A percentile compares a stretch with the other conserved stretches of the same genome.
These are phyloP conservation scores for Apodemus agrarius DNA, from an alignment of 2,797 vertebrate species.

Conservation along the genomic window DNA sequence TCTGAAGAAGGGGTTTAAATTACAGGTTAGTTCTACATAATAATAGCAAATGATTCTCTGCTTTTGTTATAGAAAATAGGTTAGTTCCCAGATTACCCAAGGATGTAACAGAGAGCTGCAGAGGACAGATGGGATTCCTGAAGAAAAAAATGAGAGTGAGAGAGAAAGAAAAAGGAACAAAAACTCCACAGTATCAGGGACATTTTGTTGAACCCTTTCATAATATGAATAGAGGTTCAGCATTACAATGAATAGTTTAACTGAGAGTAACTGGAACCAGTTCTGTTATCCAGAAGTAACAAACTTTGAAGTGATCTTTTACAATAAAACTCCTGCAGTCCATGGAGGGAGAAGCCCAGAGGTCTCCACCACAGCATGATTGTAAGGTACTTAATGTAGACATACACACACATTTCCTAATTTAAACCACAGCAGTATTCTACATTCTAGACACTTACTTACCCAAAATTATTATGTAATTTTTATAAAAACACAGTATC, in stretches of 20 bases:
- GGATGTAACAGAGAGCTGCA: slow-evolving; percentile 86
- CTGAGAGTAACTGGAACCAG: slow-evolving; percentile 83
- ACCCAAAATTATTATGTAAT: background rate
- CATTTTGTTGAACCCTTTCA: slow-evolving; percentile 83
- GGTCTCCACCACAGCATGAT: background rate
- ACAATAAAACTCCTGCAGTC: slow-evolving; percentile 10
- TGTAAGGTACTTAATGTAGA: background rate
- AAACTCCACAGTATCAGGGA: slow-evolving; percentile 80
- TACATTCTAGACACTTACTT: background rate
- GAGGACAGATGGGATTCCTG: slow-evolving; percentile 88
- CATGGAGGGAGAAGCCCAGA: background rate
- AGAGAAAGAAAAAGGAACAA: slow-evolving; percentile 66
- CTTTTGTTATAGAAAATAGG: slow-evolving; percentile 85
- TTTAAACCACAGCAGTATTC: background rate
- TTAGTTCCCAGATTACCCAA: slow-evolving; percentile 81
- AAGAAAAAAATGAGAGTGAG: background rate
- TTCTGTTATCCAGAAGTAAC: slow-evolving; percentile 66
- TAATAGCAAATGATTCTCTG: slow-evolving; percentile 83
- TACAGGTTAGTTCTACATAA: slow-evolving; percentile 82
- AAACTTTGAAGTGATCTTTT: slow-evolving; percentile 70
- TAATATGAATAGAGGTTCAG: slow-evolving; percentile 78
- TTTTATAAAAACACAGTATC: background rate
- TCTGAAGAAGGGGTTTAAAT: slow-evolving; percentile 82
- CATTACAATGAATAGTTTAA: slow-evolving; percentile 73
- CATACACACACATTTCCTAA: background rate